Conservation (phyloP, 92 coral and sea anemone species). For the Parazoanthus darwini region DNA sequence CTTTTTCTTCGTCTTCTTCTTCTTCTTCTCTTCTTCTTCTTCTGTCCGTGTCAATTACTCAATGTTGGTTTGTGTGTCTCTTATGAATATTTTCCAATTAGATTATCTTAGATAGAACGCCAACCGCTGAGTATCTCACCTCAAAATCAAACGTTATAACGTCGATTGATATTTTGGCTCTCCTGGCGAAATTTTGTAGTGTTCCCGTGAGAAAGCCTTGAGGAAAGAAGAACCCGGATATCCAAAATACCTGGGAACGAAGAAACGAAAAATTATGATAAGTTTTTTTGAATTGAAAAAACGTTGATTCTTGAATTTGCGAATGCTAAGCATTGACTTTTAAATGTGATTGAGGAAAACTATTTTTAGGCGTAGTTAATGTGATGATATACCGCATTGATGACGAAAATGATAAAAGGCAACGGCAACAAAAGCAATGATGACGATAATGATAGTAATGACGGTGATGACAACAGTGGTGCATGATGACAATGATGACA, state of each 20-base stretch:
- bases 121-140: conserved; percentile 47
- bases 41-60: not conserved
- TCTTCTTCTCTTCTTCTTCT: no score
- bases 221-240: conserved; percentile 98
- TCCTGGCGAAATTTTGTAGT: conserved; percentile 93
- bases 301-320: no score
- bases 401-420: not conserved
- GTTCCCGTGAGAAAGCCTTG: conserved; percentile 99
- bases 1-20: no score
- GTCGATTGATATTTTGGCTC: conserved; percentile 93
- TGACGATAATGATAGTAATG: not conserved
- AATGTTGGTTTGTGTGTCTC: not conserved
- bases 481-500: not conserved
- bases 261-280: not conserved
- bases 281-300: not conserved
- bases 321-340: no score
- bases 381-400: no score
- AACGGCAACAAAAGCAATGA: not conserved
- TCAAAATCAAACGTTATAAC: conserved; percentile 95
- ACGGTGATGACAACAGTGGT: not conserved
- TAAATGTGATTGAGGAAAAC: no score
- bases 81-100: not conserved
- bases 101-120: not conserved
- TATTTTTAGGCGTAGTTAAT: no score
- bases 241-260: conserved; percentile 89